These are phyloP conservation scores for Eucidaris tribuloides DNA, from an alignment of 35 echinoderm and acorn worm genomes.

Conservation along the genomic window DNA sequence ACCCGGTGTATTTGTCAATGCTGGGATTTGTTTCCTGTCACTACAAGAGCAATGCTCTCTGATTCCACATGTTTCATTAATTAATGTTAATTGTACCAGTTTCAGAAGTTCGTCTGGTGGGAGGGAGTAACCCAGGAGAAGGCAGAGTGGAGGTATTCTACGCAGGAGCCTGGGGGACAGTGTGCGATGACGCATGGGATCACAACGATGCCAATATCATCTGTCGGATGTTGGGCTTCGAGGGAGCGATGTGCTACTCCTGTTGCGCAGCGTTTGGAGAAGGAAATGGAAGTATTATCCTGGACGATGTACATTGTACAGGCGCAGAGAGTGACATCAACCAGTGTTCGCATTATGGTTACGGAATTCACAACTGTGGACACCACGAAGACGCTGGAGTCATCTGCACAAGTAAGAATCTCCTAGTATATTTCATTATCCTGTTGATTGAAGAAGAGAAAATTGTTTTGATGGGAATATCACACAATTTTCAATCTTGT, in stretches of 20 bases:
- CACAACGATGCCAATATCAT: conserved; percentile 29
- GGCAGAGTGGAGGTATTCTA: conserved; percentile 27
- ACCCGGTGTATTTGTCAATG: too few relatives aligned
- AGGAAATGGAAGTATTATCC: neutral
- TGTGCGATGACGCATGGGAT: conserved; percentile 46
- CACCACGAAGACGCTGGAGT: conserved; percentile 61
- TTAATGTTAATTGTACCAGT: too few relatives aligned
- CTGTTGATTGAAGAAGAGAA: too few relatives aligned
- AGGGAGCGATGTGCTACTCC: neutral
- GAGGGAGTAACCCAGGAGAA: neutral
- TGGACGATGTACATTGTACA: neutral
- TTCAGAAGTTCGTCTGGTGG: too few relatives aligned
- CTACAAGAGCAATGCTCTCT: too few relatives aligned
- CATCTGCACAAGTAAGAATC: too few relatives aligned
- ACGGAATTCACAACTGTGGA: conserved; percentile 32
- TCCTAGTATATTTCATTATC: too few relatives aligned
- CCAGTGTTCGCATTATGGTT: conserved; percentile 14
- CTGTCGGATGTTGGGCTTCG: neutral
- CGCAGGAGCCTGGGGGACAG: conserved; percentile 22
- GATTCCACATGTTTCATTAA: too few relatives aligned
- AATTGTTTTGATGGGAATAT: too few relatives aligned
- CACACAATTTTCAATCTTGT: too few relatives aligned
- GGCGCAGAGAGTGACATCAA: conserved; percentile 14
- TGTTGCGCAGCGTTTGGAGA: neutral
- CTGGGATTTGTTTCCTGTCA: too few relatives aligned